Base-by-base conservation (phyloP, 2,888 invertebrate genomes). In the Nomada fabriciana region DNA sequence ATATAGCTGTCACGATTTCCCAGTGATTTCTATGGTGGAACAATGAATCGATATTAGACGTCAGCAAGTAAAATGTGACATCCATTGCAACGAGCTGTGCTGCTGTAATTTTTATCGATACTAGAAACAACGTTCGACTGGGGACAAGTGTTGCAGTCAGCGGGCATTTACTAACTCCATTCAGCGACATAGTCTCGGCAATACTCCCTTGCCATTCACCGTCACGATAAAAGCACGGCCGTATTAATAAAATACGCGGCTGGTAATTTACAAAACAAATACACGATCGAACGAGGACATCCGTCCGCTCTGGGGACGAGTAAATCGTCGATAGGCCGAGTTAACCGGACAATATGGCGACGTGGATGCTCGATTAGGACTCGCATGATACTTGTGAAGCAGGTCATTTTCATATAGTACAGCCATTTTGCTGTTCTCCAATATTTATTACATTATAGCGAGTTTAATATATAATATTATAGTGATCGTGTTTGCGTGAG, bases 261-360 rank as follows among this genome's bases (percentile, higher is more conserved):
- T 52, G 25, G 57, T 67, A 65, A 70, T 76, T 70, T 65, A 60
- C 55, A 61, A 53, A 77, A 80, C 65, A 67, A 77, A 77, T 70
- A 61, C 20, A 18, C 65, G 53, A 59, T 64, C 63, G 74, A 60
- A 11, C 63, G 50, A 23, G 53, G 13, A 57, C 18, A 29, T 2
- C n/a, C 15, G 20, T 47, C 23, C 42, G 75, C 20, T 18, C 52
- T 13, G 18, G 43, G 29, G 29, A 29, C 20, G 25, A 20, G 72
- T 50, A 64, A 65, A 65, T 20, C 20, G 50, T 29, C 47, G 18
- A 7, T 13, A 10, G 18, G 13, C 53, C 53, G 60, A 60, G 53
- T 61, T 65, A 74, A 74, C 53, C 47, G 53, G 23, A 29, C 76
- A 61, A 52, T 60, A 36, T 18, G 55, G 67, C 29, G 61, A 10